Evolutionary conservation across 2,113 vertebrate species (phyloP).

Genomic region (rabbit (Oryctolagus cuniculus)): mOryCun1.1 NC_091442.1:103852001-103852500

Average conservation of each 20-base stretch:
- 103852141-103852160: not conserved
- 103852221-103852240: conserved; percentile 20
- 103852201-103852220: not conserved
- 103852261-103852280: not conserved
- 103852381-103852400: too few species aligned
- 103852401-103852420: too few species aligned
- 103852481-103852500: too few species aligned
- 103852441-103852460: too few species aligned
- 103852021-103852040: not conserved
- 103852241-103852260: not conserved
- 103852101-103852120: not conserved
- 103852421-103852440: too few species aligned
- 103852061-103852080: not conserved
- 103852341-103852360: too few species aligned
- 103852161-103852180: not conserved
- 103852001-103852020: not conserved
- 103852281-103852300: not conserved
- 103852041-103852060: not conserved
- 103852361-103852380: too few species aligned
- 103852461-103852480: too few species aligned
- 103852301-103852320: too few species aligned
- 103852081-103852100: not conserved
- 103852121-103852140: conserved; percentile 34
- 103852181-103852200: not conserved
- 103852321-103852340: too few species aligned